Evolutionary conservation across 2,888 invertebrate genomes (phyloP).

Genomic region (Himalopsyche tibetana): DNA sequence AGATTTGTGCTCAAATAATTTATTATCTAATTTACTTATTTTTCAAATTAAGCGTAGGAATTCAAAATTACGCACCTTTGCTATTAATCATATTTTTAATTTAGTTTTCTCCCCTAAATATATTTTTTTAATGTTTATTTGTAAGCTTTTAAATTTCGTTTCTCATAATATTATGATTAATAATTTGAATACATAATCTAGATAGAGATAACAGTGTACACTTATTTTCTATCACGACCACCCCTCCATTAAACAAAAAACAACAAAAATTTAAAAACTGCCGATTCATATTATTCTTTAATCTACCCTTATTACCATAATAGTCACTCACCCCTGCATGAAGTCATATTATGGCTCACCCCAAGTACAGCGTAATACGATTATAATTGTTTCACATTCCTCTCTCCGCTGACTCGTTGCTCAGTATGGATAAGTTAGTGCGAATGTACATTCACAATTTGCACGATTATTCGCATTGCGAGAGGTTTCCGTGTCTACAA

Average conservation of each 20-base stretch:
- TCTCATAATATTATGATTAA: too few relatives aligned
- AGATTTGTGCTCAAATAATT: too few relatives aligned
- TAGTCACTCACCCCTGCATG: slow-evolving; percentile 22
- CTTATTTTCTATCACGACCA: not conserved
- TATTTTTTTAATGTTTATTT: too few relatives aligned
- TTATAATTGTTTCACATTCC: slow-evolving; percentile 62
- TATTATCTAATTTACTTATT: too few relatives aligned
- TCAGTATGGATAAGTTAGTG: slow-evolving; percentile 29
- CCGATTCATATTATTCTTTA: slow-evolving; percentile 37
- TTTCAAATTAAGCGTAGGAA: too few relatives aligned
- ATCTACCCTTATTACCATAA: slow-evolving; percentile 40
- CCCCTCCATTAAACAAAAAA: not conserved
- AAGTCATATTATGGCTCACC: slow-evolving; percentile 39
- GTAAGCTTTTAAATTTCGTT: too few relatives aligned
- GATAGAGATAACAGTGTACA: not conserved
- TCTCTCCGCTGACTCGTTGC: slow-evolving; percentile 6
- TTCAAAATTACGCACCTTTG: too few relatives aligned
- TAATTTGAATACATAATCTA: not conserved
- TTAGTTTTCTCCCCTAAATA: too few relatives aligned
- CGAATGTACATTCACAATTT: slow-evolving; percentile 30
- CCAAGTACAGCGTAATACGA: slow-evolving; percentile 58
- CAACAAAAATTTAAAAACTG: slow-evolving; percentile 27
- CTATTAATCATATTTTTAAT: too few relatives aligned
- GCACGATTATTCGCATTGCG: not conserved
- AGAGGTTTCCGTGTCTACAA: not conserved